A percentile compares a stretch with the other conserved stretches of the same genome.
Evolutionary conservation across 2,888 invertebrate species (phyloP).

Genomic region (Petrolisthes manimaculis): DNA sequence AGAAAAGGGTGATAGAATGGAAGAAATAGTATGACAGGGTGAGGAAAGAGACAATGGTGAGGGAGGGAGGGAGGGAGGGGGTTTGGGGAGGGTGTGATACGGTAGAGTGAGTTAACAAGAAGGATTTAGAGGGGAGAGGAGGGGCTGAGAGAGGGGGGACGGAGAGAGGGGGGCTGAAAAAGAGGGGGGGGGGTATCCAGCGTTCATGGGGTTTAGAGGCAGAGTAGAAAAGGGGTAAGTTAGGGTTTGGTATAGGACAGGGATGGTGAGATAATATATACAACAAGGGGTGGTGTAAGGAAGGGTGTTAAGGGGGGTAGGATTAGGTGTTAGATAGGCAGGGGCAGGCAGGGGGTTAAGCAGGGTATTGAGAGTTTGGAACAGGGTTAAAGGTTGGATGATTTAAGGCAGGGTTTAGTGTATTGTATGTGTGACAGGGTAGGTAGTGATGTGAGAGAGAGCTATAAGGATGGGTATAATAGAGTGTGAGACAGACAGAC

Average conservation of each 20-base stretch:
- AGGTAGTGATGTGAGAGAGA: background rate
- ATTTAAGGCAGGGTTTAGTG: background rate
- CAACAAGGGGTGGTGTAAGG: background rate
- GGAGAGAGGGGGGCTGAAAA: background rate
- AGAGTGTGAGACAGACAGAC: background rate
- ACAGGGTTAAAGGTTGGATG: background rate
- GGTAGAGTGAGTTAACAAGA: background rate
- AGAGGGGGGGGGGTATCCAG: background rate
- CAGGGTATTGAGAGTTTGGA: background rate
- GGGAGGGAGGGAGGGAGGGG: background rate
- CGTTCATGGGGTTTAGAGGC: background rate
- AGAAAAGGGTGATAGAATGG: no score
- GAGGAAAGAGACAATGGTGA: background rate
- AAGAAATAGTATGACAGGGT: no score
- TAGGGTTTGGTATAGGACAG: background rate
- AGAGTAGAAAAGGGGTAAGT: background rate
- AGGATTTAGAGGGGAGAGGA: background rate
- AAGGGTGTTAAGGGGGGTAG: background rate
- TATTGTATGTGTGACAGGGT: background rate
- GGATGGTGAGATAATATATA: background rate
- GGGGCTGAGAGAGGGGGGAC: background rate
- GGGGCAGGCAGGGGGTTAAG: background rate
- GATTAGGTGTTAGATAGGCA: background rate
- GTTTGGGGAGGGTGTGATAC: background rate
- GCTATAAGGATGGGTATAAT: background rate